Evolutionary conservation across 2,888 invertebrate species (phyloP).

Genomic region (Perizoma affinitatum): DNA sequence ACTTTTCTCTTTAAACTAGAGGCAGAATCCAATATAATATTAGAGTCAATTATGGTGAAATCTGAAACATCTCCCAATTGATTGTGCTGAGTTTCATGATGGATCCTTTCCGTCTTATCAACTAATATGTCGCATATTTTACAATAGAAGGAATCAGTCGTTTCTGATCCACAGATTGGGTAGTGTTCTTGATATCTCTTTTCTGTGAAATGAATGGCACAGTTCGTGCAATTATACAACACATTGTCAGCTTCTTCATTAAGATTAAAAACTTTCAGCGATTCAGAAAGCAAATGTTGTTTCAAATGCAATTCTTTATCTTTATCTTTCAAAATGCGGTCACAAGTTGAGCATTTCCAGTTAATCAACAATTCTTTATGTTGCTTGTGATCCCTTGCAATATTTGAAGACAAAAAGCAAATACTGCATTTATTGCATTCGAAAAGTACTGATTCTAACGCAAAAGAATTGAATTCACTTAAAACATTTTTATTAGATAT

Average conservation of each 20-base stretch:
- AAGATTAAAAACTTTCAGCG: slow-evolving; percentile 51
- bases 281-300: slow-evolving; percentile 56
- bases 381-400: slow-evolving; percentile 53
- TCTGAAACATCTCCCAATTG: slow-evolving; percentile 37
- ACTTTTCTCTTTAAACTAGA: slow-evolving; percentile 5
- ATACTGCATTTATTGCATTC: slow-evolving; percentile 65
- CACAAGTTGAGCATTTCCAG: slow-evolving; percentile 63
- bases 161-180: slow-evolving; percentile 47
- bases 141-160: slow-evolving; percentile 53
- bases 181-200: slow-evolving; percentile 52
- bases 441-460: slow-evolving; percentile 56
- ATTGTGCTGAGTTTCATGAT: slow-evolving; percentile 47
- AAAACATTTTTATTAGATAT: slow-evolving; percentile 5
- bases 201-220: slow-evolving; percentile 61
- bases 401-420: slow-evolving; percentile 56
- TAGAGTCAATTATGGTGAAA: slow-evolving; percentile 48
- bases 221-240: slow-evolving; percentile 62
- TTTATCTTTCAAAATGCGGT: slow-evolving; percentile 55
- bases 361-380: slow-evolving; percentile 56
- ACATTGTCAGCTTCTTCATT: slow-evolving; percentile 43
- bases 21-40: slow-evolving; percentile 31
- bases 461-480: slow-evolving; percentile 27
- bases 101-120: slow-evolving; percentile 44
- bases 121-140: slow-evolving; percentile 61
- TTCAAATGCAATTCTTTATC: slow-evolving; percentile 56